These are phyloP conservation scores for Horisme vitalbata DNA, from an alignment of 2,888 invertebrate genomes.

Conservation along the genomic window DNA sequence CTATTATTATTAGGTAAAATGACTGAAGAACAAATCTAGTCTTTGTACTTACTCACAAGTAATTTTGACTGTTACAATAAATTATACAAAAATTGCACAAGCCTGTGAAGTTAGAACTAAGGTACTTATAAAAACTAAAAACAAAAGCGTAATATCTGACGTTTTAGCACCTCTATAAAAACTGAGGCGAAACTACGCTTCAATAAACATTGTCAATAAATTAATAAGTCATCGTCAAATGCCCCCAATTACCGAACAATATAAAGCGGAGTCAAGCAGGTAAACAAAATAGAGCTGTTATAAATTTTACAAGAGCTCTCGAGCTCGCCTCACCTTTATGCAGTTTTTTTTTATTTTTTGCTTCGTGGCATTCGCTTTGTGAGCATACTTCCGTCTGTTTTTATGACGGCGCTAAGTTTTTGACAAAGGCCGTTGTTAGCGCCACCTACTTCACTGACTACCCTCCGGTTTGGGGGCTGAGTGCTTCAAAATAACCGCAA, in stretches of 20 bases:
- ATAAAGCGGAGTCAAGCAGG: constrained; percentile 75
- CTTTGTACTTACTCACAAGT: too few relatives aligned
- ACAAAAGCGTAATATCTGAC: constrained; percentile 40
- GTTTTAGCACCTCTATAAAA: constrained; percentile 80
- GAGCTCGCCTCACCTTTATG: constrained; percentile 71
- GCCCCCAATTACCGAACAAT: constrained; percentile 77
- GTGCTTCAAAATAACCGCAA: constrained; percentile 29
- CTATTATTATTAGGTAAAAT: too few relatives aligned
- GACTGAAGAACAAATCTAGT: too few relatives aligned
- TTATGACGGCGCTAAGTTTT: constrained; percentile 76
- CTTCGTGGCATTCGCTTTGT: constrained; percentile 76
- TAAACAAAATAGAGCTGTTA: constrained; percentile 82
- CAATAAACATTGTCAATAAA: constrained; percentile 58
- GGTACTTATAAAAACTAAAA: constrained; percentile 8
- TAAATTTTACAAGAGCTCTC: constrained; percentile 78
- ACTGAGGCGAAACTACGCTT: constrained; percentile 67
- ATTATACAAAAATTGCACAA: too few relatives aligned
- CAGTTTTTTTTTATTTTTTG: constrained; percentile 75
- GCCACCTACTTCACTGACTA: constrained; percentile 49
- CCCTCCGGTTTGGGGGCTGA: constrained; percentile 19
- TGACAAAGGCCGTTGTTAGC: constrained; percentile 68
- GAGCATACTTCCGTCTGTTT: constrained; percentile 77
- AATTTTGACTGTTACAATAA: too few relatives aligned
- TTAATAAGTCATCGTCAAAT: constrained; percentile 81
- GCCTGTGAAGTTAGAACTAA: too few relatives aligned